Evolutionary conservation across 1,140 invertebrate genomes (phyloP).

Genomic region (Aphelenchoides fujianensis): DNA sequence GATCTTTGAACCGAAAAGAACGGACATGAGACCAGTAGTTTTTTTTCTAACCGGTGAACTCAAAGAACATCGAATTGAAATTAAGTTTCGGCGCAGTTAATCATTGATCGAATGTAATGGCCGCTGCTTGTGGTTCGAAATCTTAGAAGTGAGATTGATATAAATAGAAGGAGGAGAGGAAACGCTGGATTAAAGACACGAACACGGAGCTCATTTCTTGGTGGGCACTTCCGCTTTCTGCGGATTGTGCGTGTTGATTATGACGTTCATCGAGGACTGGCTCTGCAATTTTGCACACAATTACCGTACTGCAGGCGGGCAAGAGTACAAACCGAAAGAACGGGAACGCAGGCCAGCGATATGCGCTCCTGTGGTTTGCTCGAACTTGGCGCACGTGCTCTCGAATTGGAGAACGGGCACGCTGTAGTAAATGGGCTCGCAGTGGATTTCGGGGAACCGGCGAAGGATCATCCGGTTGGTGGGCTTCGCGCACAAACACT

Average conservation of each 20-base stretch:
- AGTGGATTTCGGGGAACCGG: conserved; percentile 16
- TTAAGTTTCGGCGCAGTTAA: too few species aligned
- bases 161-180: too few species aligned
- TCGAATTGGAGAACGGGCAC: conserved; percentile 22
- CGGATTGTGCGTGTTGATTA: background rate
- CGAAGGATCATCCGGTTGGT: conserved; percentile 19
- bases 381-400: conserved; percentile 9
- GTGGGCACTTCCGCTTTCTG: background rate
- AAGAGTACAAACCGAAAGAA: background rate
- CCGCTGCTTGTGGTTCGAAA: too few species aligned
- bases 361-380: conserved; percentile 21
- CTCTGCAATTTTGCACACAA: too few species aligned
- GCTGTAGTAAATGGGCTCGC: conserved; percentile 28
- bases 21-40: too few species aligned
- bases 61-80: too few species aligned
- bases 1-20: too few species aligned
- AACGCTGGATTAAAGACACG: too few species aligned
- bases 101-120: too few species aligned
- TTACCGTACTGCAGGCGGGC: background rate
- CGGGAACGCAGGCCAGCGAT: conserved; percentile 20
- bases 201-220: too few species aligned
- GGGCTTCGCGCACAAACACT: conserved; percentile 10
- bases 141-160: too few species aligned
- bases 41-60: too few species aligned
- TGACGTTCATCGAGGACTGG: background rate